Percentiles rank a stretch among this genome's conserved stretches.
phyloP scores from a whole-genome alignment of 2,113 vertebrate genomes.

The Dipodomys merriami region DNA sequence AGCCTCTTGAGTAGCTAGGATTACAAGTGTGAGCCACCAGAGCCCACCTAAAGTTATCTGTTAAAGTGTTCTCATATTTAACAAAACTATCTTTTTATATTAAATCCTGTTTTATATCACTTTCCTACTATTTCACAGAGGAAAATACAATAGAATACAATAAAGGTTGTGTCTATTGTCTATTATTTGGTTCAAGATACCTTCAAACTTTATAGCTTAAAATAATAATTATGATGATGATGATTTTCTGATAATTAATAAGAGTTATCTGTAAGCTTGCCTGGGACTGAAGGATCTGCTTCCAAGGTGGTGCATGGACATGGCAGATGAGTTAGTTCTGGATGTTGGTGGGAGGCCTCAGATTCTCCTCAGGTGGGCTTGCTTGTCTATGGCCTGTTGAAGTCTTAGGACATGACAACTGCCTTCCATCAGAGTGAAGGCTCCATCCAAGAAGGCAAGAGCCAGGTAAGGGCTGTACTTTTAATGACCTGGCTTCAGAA shows the following conservation, averaged over 20 bases:
- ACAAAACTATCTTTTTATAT: background rate
- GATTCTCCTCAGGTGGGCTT: background rate
- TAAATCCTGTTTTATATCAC: background rate
- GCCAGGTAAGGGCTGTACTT: background rate
- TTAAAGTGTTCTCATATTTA: conserved; percentile 47
- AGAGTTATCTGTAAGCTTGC: background rate
- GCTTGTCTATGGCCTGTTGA: background rate
- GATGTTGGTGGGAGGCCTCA: background rate
- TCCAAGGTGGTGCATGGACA: background rate
- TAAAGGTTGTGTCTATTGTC: background rate
- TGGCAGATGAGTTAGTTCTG: background rate
- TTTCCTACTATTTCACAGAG: background rate
- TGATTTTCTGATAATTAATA: background rate
- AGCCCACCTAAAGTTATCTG: too few species aligned
- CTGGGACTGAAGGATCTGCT: background rate
- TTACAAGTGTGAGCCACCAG: too few species aligned
- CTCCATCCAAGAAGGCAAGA: background rate
- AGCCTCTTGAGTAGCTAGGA: too few species aligned
- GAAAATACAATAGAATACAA: background rate
- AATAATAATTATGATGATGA: background rate
- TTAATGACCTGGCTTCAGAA: background rate
- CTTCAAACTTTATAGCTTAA: background rate
- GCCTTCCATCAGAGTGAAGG: background rate
- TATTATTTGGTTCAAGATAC: background rate
- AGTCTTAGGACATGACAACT: background rate